Evolutionary conservation across 2,888 invertebrate species (phyloP).

Genomic region (Meta bourneti): DNA sequence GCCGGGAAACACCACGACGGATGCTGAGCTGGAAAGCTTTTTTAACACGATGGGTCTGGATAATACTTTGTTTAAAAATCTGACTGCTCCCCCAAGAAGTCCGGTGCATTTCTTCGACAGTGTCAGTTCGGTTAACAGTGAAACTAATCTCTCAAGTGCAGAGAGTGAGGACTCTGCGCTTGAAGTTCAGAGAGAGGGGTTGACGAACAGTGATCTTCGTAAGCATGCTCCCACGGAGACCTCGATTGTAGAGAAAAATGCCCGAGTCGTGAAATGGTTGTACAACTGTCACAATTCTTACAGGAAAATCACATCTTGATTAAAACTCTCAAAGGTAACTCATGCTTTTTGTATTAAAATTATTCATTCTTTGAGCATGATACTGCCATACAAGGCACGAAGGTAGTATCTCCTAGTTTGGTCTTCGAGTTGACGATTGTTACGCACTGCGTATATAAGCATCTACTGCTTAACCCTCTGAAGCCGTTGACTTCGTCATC

Average conservation of each 20-base stretch:
- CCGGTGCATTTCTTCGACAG: conserved; percentile 89
- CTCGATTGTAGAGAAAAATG: conserved; percentile 96
- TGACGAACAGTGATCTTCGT: conserved; percentile 49
- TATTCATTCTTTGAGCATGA: too few species aligned
- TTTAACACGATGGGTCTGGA: conserved; percentile 95
- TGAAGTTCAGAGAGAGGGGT: conserved; percentile 55
- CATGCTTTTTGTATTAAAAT: too few species aligned
- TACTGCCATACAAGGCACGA: too few species aligned
- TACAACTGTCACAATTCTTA: conserved; percentile 89
- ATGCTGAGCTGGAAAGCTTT: conserved; percentile 89
- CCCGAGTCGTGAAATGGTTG: conserved; percentile 97
- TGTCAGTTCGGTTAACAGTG: conserved; percentile 92
- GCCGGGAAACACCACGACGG: conserved; percentile 40
- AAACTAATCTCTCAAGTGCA: conserved; percentile 54
- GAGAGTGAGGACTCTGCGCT: conserved; percentile 66
- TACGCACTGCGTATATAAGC: too few species aligned
- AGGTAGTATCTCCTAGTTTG: too few species aligned
- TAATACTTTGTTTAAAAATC: conserved; percentile 82
- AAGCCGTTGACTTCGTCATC: too few species aligned
- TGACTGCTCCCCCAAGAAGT: conserved; percentile 78
- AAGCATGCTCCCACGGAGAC: conserved; percentile 70
- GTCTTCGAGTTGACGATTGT: too few species aligned
- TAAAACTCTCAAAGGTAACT: too few species aligned
- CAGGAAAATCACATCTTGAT: conserved; percentile 40
- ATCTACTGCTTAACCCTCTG: too few species aligned